These are phyloP conservation scores for Folsomia manolachei DNA, from an alignment of 2,888 invertebrate species.

Conservation along the genomic window DNA sequence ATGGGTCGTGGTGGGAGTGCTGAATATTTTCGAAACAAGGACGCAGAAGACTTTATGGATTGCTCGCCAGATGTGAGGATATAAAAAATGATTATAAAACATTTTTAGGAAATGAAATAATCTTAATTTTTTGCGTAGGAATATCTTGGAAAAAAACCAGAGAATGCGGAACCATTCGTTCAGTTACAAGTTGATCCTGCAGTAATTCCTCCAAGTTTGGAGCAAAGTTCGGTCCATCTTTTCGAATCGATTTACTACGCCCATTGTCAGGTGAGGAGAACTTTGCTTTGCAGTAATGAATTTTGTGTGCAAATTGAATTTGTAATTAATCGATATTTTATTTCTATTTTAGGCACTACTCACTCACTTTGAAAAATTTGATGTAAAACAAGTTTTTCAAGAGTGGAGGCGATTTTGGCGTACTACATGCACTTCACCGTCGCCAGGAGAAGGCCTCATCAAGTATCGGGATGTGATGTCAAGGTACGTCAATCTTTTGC, in stretches of 20 bases:
- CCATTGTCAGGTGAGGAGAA: slow-evolving; percentile 23
- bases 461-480: slow-evolving; percentile 16
- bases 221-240: slow-evolving; percentile 4
- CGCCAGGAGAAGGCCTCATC: background rate
- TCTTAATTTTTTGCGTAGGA: slow-evolving; percentile 16
- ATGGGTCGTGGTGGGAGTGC: slow-evolving; percentile 26
- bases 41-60: background rate
- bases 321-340: slow-evolving; percentile 1
- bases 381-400: background rate
- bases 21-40: too few relatives aligned
- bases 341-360: background rate
- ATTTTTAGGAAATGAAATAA: background rate
- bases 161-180: background rate
- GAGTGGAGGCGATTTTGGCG: slow-evolving; percentile 16
- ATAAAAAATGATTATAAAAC: background rate
- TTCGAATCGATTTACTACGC: slow-evolving; percentile 26
- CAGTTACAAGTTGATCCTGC: slow-evolving; percentile 16
- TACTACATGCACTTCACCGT: background rate
- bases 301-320: background rate
- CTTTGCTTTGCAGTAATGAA: background rate
- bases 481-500: slow-evolving; percentile 20
- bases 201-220: slow-evolving; percentile 10
- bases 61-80: background rate
- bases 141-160: slow-evolving; percentile 24
- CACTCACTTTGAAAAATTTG: background rate